These are phyloP conservation scores for Ommatoiulus sabulosus DNA, from an alignment of 2,888 invertebrate genomes.

Conservation along the genomic window DNA sequence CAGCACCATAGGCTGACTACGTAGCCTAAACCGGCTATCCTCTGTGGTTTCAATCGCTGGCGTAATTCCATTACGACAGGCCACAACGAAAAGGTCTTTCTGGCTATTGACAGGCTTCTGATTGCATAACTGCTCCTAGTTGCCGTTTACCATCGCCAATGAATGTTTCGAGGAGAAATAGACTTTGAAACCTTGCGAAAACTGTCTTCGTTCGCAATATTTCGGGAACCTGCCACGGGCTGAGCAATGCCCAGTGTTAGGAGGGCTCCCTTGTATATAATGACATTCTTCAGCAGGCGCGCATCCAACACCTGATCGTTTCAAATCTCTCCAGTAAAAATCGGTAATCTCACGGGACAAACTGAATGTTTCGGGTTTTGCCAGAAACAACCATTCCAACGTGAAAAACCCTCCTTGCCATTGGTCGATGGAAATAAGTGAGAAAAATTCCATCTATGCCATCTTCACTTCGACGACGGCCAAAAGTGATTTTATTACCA, in stretches of 20 bases:
- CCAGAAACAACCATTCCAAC: conserved; percentile 34
- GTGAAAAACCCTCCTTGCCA: conserved; percentile 41
- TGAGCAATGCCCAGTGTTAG: background rate
- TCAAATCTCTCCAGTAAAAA: conserved; percentile 49
- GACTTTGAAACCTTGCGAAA: background rate
- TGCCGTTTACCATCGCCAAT: background rate
- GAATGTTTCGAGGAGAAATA: background rate
- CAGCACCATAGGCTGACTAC: background rate
- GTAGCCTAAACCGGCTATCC: background rate
- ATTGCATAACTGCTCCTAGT: background rate
- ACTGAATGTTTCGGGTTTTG: conserved; percentile 50
- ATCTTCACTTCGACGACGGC: conserved; percentile 49
- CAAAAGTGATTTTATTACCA: conserved; percentile 53
- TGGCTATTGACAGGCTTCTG: background rate
- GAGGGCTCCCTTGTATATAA: conserved; percentile 15
- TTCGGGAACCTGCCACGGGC: background rate
- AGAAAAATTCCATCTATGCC: conserved; percentile 52
- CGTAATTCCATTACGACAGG: background rate
- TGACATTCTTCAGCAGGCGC: conserved; percentile 41
- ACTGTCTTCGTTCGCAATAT: background rate
- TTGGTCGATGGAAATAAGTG: conserved; percentile 47
- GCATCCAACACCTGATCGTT: conserved; percentile 50
- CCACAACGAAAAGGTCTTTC: background rate
- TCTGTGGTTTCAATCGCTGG: background rate
- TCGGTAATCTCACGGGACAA: conserved; percentile 50